Evolutionary conservation across 2,888 invertebrate species (phyloP).

Genomic region (Camptogramma bilineatum): DNA sequence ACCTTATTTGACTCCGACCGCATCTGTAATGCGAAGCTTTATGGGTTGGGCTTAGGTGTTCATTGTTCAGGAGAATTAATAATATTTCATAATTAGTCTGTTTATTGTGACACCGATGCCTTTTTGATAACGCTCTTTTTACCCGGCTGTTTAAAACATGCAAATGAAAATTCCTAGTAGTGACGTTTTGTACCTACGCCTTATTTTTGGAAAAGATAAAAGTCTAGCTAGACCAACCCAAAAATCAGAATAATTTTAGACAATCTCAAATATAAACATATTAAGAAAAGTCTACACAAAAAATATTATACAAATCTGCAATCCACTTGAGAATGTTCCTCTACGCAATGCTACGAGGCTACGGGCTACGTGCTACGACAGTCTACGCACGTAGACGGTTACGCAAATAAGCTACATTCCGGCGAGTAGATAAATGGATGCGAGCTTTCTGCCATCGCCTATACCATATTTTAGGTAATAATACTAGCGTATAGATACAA

Average conservation of each 20-base stretch:
- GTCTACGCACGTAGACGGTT: slow-evolving; percentile 62
- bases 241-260: not conserved
- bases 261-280: not conserved
- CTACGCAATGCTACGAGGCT: slow-evolving; percentile 50
- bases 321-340: slow-evolving; percentile 23
- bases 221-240: no score
- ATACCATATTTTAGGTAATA: slow-evolving; percentile 25
- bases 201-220: no score
- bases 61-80: slow-evolving; percentile 29
- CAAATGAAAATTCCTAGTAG: no score
- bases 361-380: slow-evolving; percentile 50
- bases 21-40: slow-evolving; percentile 11
- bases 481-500: slow-evolving; percentile 3
- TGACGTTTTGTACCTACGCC: no score
- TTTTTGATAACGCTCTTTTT: no score
- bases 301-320: slow-evolving; percentile 2
- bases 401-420: slow-evolving; percentile 56
- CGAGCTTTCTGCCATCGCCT: slow-evolving; percentile 38
- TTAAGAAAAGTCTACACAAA: not conserved
- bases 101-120: not conserved
- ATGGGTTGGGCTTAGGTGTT: slow-evolving; percentile 38
- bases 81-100: slow-evolving; percentile 24
- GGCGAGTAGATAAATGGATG: slow-evolving; percentile 56
- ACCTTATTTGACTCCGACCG: not conserved
- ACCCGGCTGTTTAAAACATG: no score